Evolutionary conservation across 2,113 vertebrate species (phyloP).

Genomic region (Choloepus hoffmanni): DNA sequence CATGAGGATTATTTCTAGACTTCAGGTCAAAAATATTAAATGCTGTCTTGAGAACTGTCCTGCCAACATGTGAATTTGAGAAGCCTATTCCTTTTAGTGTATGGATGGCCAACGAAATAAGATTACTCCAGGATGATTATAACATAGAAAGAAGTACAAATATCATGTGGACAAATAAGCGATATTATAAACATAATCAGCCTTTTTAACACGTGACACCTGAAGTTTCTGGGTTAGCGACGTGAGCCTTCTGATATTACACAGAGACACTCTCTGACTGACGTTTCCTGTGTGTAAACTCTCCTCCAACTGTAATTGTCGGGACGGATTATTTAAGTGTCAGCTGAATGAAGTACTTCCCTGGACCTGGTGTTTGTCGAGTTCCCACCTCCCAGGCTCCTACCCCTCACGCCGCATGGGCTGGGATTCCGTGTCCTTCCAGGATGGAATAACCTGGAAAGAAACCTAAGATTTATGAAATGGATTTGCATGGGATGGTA

Average conservation of each 20-base stretch:
- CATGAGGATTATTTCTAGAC: background rate
- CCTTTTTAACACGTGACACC: background rate
- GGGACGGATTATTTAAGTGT: conserved; percentile 65
- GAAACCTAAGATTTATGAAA: background rate
- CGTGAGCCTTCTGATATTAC: conserved; percentile 27
- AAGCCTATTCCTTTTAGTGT: background rate
- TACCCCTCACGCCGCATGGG: background rate
- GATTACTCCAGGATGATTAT: background rate
- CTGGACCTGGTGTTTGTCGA: conserved; percentile 67
- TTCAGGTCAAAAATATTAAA: background rate
- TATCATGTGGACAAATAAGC: background rate
- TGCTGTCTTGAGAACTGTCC: background rate
- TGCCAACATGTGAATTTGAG: background rate
- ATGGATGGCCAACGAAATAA: background rate
- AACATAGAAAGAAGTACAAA: background rate
- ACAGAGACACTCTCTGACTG: conserved; percentile 64
- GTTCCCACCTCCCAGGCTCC: conserved; percentile 13
- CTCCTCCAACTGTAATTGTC: conserved; percentile 64
- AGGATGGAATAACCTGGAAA: background rate
- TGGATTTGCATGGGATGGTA: background rate
- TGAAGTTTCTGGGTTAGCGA: background rate
- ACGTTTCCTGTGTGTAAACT: conserved; percentile 79
- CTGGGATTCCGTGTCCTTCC: background rate
- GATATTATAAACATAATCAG: conserved; percentile 36
- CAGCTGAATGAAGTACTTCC: conserved; percentile 62